Evolutionary conservation across 2,797 vertebrate genomes (phyloP), one percentile per base, ranked within the genome.

Genomic region (Ammospiza maritima): DNA sequence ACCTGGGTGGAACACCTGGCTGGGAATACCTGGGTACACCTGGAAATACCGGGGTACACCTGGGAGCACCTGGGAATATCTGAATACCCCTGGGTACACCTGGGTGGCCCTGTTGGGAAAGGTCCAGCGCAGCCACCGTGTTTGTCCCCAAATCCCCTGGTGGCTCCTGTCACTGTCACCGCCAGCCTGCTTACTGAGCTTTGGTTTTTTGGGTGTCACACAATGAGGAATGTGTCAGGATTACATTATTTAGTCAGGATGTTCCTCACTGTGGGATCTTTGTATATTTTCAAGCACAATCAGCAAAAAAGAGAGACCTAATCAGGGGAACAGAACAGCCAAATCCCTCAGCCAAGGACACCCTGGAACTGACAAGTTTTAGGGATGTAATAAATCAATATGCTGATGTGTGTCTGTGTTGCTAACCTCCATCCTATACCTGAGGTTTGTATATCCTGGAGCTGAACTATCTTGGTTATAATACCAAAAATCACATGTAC

Each of bases 101-200:
- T 32, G 29, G 25, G 16, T 3, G 5, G 14, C 48, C 5, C 21
- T 56, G 51, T 22, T 12, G 72, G 13, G 4, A 7, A 15, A 47
- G 19, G 10, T 8, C 38, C 22, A 1, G 16, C 3, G 1, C 0
- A 9, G 27, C 22, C 48, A 22, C 40, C 5, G 16, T 3, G 1
- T 3, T 0, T 58, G 53, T 66, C 36, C 71, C 71, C 61, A 44
- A 2, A 26, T 3, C 36, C 36, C 60, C 16, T 4, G 4, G 40
- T 2, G 2, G 15, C 27, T 71, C 57, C 27, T 3, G 38, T 5
- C 58, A 10, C 29, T 56, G 30, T 56, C 54, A 16, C 54, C 0
- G 0, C 34, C 51, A 30, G 30, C 44, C 21, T 1, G 1, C 32
- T 12, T 13, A 0, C 54, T 11, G 45, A 0, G 1, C 17, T 6